Conservation (phyloP, 2,888 invertebrate genomes). For the Matsumyia berberina region DNA sequence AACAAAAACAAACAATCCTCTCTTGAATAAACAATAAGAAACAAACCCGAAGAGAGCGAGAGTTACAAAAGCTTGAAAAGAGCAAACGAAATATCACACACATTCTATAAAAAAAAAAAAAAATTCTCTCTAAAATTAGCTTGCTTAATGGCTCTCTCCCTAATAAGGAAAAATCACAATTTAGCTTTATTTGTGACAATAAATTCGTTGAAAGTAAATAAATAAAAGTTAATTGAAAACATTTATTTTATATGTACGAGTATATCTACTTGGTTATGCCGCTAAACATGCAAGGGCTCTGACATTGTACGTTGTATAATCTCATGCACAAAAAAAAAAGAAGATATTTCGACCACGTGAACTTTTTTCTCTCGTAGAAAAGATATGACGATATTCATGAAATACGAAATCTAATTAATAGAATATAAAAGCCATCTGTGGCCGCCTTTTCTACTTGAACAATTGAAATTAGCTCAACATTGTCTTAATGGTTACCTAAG, state of each 20-base stretch:
- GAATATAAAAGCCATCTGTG: no score
- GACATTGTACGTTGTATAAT: constrained; percentile 49
- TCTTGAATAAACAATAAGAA: constrained; percentile 68
- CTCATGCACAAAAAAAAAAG: neutral
- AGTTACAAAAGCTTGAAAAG: neutral
- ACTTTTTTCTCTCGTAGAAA: constrained; percentile 22
- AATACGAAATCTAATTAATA: no score
- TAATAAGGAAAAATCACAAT: constrained; percentile 64
- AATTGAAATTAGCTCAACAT: neutral
- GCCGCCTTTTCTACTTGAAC: no score
- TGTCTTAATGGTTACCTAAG: constrained; percentile 18
- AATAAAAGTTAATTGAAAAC: constrained; percentile 26
- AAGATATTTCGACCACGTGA: constrained; percentile 52
- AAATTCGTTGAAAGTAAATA: constrained; percentile 33
- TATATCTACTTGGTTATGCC: neutral
- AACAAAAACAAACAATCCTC: constrained; percentile 58
- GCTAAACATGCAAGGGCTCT: constrained; percentile 15
- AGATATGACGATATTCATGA: neutral
- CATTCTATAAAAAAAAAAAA: constrained; percentile 13
- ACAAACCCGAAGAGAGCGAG: neutral
- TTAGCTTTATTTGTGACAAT: constrained; percentile 54
- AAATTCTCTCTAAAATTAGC: constrained; percentile 64
- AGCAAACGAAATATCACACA: constrained; percentile 3
- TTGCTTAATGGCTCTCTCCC: constrained; percentile 57
- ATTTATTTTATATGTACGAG: neutral